Evolutionary conservation across 2,113 vertebrate species (phyloP), one percentile per base, ranked within the genome.

Genomic region (Heterotilapia buettikoferi): DNA sequence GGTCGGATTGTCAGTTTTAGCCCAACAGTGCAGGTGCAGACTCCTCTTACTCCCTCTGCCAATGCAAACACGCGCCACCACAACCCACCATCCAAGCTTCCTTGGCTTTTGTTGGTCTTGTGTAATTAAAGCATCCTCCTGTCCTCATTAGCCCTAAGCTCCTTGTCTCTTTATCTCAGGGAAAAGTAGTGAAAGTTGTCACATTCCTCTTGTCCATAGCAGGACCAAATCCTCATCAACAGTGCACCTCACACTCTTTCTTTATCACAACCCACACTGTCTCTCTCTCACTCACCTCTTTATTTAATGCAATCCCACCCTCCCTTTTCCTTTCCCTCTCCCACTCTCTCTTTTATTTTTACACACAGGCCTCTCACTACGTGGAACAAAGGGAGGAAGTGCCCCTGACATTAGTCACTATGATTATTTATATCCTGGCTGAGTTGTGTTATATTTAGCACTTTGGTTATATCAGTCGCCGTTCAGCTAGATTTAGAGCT

Each of bases 81-180:
- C 21, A 24, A 21, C 57, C 71, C 45, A 8, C 21, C 89, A 73
- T 19, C 52, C 83, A 18, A 57, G 19, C 50, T 61, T 86, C 19
- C 38, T 50, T 56, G 71, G 33, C 79, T 61, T 59, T 90, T 86
- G 61, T 88, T 94, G 91, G 89, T 92, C 86, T 93, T 33, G 19
- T 73, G 86, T 94, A 94, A 96, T 96, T 95, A 92, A 95, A 93
- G 93, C 16, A 29, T 87, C 87, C 26, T 73, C 89, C 91, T 89
- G 91, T 84, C 92, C 90, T 84, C 29, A 1, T 68, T 94, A 92
- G 88, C 91, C 87, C 82, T 68, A 47, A 82, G 93, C 89, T 88
- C 82, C 90, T 88, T 84, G 66, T 89, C 89, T 92, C 76, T 86
- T 92, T 86, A 89, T 95, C 87, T 83, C 80, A 87, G 86, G 61